Evolutionary conservation across 2,888 invertebrate genomes (phyloP).

Genomic region (Cheilosia vernalis): DNA sequence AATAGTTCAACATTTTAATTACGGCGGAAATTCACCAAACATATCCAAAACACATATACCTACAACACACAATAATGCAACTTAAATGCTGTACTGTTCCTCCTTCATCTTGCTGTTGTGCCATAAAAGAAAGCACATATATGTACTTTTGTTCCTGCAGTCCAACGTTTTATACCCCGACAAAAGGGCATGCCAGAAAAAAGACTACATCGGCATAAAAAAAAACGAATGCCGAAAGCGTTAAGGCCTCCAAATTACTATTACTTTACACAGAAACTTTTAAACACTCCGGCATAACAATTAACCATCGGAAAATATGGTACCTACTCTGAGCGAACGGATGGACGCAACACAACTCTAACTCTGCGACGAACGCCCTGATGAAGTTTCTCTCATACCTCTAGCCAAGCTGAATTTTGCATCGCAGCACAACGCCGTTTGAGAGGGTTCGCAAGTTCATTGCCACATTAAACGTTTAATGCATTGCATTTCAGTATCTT

Average conservation of each 20-base stretch:
- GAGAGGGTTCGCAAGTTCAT: constrained; percentile 59
- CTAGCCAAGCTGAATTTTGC: constrained; percentile 34
- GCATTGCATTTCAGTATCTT: constrained; percentile 42
- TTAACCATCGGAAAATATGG: constrained; percentile 29
- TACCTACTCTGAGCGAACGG: constrained; percentile 22
- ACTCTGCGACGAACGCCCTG: neutral
- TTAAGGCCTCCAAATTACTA: constrained; percentile 52
- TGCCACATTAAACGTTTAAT: constrained; percentile 55
- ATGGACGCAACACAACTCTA: constrained; percentile 7
- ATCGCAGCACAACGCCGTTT: constrained; percentile 15
- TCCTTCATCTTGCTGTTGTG: constrained; percentile 25
- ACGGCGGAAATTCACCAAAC: constrained; percentile 59
- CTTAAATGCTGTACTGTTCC: constrained; percentile 28
- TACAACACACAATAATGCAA: constrained; percentile 41
- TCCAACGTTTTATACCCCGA: constrained; percentile 16
- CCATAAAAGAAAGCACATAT: constrained; percentile 45
- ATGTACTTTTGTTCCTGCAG: neutral
- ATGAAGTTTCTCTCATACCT: constrained; percentile 30
- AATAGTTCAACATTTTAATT: constrained; percentile 71
- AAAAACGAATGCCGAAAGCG: constrained; percentile 37
- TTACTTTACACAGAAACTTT: constrained; percentile 50
- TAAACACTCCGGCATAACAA: constrained; percentile 44
- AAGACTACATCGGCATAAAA: constrained; percentile 36
- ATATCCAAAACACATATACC: constrained; percentile 33
- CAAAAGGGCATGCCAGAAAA: constrained; percentile 44